A percentile compares a stretch with the other conserved stretches of the same genome.
These are phyloP conservation scores for Orthosia gothica DNA, from an alignment of 2,888 invertebrate genomes.

Conservation along the genomic window DNA sequence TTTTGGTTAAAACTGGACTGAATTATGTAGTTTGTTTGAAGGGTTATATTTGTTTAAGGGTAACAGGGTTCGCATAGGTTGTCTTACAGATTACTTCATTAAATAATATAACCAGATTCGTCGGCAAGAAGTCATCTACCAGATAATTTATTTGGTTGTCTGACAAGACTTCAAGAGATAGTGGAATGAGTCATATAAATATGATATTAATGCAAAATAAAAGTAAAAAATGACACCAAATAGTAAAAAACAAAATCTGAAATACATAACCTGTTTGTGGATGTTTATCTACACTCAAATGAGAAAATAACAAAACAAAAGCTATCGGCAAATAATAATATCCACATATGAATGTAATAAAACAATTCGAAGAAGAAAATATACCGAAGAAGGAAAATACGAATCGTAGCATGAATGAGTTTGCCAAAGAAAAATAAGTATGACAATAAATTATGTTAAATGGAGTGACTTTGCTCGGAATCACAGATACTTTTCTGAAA, in stretches of 20 bases:
- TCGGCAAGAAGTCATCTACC: too few species aligned
- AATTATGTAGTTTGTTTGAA: conserved; percentile 14
- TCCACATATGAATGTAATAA: not conserved
- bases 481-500: conserved; percentile 35
- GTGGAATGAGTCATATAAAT: too few species aligned
- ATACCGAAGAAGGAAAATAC: conserved; percentile 7
- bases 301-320: not conserved
- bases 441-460: conserved; percentile 34
- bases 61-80: not conserved
- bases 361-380: conserved; percentile 20
- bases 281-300: not conserved
- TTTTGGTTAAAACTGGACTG: conserved; percentile 29
- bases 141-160: too few species aligned
- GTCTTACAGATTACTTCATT: not conserved
- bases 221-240: too few species aligned
- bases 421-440: not conserved
- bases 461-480: conserved; percentile 11
- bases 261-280: too few species aligned
- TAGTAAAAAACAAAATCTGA: too few species aligned
- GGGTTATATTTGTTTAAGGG: conserved; percentile 4
- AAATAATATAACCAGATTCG: too few species aligned
- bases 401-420: conserved; percentile 21
- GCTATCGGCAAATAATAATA: not conserved
- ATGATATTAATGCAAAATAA: too few species aligned
- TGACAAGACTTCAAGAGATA: too few species aligned